Evolutionary conservation across 35 echinoderm and acorn worm species (phyloP).

Genomic region (Ptychodera flava): DNA sequence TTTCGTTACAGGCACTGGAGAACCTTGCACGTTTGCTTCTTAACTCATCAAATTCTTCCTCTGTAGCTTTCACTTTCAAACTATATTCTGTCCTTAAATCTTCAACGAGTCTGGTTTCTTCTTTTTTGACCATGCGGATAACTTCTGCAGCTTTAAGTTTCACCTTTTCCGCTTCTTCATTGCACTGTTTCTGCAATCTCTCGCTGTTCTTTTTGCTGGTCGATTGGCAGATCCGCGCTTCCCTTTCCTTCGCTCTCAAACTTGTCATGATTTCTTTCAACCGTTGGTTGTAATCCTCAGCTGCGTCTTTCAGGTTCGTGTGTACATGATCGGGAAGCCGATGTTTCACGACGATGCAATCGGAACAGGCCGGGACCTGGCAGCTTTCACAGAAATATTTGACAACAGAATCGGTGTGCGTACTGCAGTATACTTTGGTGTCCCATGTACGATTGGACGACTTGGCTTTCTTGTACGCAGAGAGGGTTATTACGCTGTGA

Average conservation of each 20-base stretch:
- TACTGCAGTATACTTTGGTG: conserved; percentile 31
- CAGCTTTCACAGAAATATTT: conserved; percentile 86
- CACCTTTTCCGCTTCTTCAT: conserved; percentile 23
- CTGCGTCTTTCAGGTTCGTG: conserved; percentile 47
- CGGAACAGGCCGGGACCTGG: conserved; percentile 66
- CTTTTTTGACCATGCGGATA: conserved; percentile 36
- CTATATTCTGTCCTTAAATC: neutral
- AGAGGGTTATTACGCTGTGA: conserved; percentile 63
- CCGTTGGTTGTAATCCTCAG: conserved; percentile 21
- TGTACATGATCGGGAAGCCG: conserved; percentile 41
- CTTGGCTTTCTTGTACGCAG: conserved; percentile 41
- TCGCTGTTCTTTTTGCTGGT: conserved; percentile 17
- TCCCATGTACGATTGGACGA: neutral
- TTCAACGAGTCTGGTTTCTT: neutral
- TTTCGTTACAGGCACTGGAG: neutral
- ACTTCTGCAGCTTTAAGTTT: conserved; percentile 42
- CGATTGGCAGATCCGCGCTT: conserved; percentile 29
- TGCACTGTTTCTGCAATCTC: neutral
- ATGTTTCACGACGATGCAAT: conserved; percentile 54
- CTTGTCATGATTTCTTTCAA: conserved; percentile 47
- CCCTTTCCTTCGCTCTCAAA: conserved; percentile 37
- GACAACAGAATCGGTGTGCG: conserved; percentile 52
- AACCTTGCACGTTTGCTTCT: neutral
- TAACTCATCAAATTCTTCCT: neutral
- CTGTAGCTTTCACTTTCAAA: neutral